Evolutionary conservation across 1,140 invertebrate species (phyloP), one percentile per base, ranked within the genome.

Genomic region (Aleiodes sp.): DNA sequence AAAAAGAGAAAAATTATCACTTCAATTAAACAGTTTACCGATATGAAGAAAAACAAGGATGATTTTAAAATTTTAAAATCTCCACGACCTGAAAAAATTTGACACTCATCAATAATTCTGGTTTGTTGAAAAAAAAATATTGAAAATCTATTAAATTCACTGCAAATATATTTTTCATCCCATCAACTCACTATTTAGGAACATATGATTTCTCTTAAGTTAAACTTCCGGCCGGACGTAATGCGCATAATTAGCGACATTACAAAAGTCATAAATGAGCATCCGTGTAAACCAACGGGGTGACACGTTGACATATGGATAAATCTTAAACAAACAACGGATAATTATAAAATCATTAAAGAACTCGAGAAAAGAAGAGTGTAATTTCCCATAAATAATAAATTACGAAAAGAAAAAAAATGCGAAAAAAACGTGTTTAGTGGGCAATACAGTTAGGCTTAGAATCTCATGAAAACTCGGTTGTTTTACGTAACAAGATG

Each of bases 401-500:
- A 52, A 46, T 46, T n/a, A 46, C 19, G 19, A 46, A 46, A 35
- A 35, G n/a, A 46, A 46, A 46, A 46, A 46, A 46, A 46, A 46
- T 16, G 41, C 7, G 41, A 52, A 52, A 24, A 24, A 52, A 52
- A 1, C 46, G 46, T 52, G 21, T 52, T 52, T 52, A n/a, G 46
- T 52, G 46, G 26, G 46, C 46, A 52, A 26, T 52, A 52, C 46
- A 52, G 46, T 52, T 52, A 52, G 46, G 26, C 19, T 24, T 21
- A 41, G 69, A 72, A 74, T 79, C 75, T 78, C 79, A 72, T 76
- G 79, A 80, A 80, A 80, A 80, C 66, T 76, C 65, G 57, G 68
- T 56, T 31, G 64, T 70, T 78, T 80, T 80, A 80, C 79, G 79
- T 80, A 80, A 80, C 78, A 80, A 80, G 78, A 80, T 80, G 79